A percentile compares a stretch with the other conserved stretches of the same genome.
These are phyloP conservation scores for Parnassius apollo DNA, from an alignment of 2,888 invertebrate species.

Conservation along the genomic window DNA sequence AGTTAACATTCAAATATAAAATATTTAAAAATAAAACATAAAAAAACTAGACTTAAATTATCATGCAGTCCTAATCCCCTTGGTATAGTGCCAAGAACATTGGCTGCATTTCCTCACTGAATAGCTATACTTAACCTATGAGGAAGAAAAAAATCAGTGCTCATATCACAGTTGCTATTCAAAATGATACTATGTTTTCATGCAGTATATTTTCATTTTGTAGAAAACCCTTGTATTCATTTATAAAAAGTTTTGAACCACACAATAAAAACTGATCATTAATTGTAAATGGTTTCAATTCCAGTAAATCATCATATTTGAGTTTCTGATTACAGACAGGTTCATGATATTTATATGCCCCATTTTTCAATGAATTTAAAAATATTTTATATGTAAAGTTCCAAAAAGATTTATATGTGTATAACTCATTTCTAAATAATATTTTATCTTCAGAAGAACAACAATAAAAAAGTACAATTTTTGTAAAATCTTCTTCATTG, in stretches of 20 bases:
- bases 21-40: too few relatives aligned
- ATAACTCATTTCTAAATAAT: constrained; percentile 82
- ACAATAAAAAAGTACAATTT: constrained; percentile 83
- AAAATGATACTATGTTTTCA: constrained; percentile 63
- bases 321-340: constrained; percentile 64
- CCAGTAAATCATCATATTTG: constrained; percentile 47
- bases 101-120: too few relatives aligned
- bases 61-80: too few relatives aligned
- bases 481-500: constrained; percentile 85
- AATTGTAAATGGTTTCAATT: constrained; percentile 47
- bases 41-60: too few relatives aligned
- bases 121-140: too few relatives aligned
- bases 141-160: too few relatives aligned
- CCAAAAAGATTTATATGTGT: constrained; percentile 83
- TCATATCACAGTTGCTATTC: constrained; percentile 23
- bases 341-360: constrained; percentile 74
- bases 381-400: constrained; percentile 86
- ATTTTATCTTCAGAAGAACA: constrained; percentile 80
- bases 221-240: constrained; percentile 60
- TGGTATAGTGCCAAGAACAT: too few relatives aligned
- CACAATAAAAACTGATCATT: constrained; percentile 80
- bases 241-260: constrained; percentile 82
- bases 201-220: constrained; percentile 41
- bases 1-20: background rate
- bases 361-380: constrained; percentile 50